phyloP scores from a whole-genome alignment of 2,888 invertebrate species.

The Eupeodes latifasciatus region DNA sequence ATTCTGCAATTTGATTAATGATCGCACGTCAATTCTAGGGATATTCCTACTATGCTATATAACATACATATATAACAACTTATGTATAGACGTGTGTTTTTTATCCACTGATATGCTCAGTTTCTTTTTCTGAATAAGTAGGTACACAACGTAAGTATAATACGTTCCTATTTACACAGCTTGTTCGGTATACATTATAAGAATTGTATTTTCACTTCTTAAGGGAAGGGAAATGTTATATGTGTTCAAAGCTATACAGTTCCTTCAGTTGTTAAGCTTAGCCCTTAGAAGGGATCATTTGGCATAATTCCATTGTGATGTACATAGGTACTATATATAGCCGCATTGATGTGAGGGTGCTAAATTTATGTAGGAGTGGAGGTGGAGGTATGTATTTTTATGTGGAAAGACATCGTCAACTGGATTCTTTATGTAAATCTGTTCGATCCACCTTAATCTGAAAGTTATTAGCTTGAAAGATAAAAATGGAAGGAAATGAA shows the following conservation, averaged over 20 bases:
- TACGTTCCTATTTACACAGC: constrained; percentile 73
- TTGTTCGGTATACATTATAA: constrained; percentile 39
- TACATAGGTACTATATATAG: not conserved
- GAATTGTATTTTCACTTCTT: constrained; percentile 30
- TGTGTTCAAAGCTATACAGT: constrained; percentile 50
- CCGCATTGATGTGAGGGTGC: not conserved
- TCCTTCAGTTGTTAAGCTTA: constrained; percentile 64
- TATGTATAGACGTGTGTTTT: constrained; percentile 65
- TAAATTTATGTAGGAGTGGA: not conserved
- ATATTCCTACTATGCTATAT: constrained; percentile 63
- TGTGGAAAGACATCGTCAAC: constrained; percentile 32
- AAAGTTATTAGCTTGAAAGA: constrained; percentile 18
- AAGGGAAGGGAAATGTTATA: constrained; percentile 49
- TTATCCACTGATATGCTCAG: constrained; percentile 39
- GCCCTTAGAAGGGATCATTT: constrained; percentile 63
- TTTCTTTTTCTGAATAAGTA: constrained; percentile 70
- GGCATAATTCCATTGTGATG: constrained; percentile 69
- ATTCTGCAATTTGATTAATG: constrained; percentile 84
- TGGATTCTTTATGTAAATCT: constrained; percentile 61
- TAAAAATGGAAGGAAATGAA: not conserved
- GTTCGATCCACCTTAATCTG: constrained; percentile 53
- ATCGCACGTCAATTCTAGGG: constrained; percentile 83
- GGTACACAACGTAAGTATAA: constrained; percentile 48
- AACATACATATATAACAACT: constrained; percentile 3
- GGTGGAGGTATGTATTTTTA: not conserved